Conservation (phyloP, 2,797 vertebrate genomes). For the Alectoris magna region DNA sequence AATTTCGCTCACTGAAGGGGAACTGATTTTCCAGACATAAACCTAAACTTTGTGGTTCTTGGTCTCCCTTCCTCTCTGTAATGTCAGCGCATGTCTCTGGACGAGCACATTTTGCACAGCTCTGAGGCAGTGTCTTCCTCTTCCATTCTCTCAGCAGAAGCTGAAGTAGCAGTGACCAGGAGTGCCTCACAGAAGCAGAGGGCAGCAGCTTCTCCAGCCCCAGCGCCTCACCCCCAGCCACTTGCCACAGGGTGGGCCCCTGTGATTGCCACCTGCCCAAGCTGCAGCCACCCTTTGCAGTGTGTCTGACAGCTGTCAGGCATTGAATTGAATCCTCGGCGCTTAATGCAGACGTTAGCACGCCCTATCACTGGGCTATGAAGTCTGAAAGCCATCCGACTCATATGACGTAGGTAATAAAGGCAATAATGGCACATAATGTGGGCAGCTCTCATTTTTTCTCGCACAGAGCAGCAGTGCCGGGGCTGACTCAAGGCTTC, state of each 20-base stretch:
- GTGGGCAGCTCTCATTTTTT: background rate
- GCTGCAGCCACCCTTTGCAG: background rate
- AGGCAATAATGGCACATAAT: conserved; percentile 30
- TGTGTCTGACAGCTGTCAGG: background rate
- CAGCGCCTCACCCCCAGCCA: background rate
- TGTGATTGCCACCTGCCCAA: background rate
- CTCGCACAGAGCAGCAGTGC: background rate
- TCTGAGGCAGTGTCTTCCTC: background rate
- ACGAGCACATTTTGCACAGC: accelerated
- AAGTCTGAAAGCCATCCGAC: background rate
- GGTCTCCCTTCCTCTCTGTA: background rate
- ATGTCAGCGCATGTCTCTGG: accelerated
- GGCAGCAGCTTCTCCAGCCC: background rate
- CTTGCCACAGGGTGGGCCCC: background rate
- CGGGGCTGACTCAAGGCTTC: conserved; percentile 55
- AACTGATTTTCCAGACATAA: background rate
- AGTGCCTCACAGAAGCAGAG: background rate
- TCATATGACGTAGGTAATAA: background rate
- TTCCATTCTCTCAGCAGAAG: background rate
- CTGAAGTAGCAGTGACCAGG: background rate
- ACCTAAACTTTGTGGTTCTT: background rate
- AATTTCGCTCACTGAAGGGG: background rate
- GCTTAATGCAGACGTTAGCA: background rate
- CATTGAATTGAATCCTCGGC: background rate
- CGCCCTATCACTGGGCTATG: background rate